Evolutionary conservation across 2,888 invertebrate genomes (phyloP).

Genomic region (Gortyna flavago): DNA sequence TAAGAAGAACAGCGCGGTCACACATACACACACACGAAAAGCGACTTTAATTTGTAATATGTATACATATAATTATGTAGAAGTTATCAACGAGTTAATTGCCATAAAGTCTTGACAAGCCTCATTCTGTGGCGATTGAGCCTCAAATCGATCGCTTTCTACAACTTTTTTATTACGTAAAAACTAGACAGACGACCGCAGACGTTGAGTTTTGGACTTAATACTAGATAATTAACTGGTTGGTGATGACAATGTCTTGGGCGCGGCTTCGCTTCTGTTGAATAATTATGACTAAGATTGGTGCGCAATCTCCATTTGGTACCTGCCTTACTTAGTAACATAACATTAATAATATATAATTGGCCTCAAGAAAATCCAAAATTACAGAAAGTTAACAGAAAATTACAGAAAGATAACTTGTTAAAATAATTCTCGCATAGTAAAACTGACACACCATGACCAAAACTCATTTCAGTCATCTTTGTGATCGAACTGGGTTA

Average conservation of each 20-base stretch:
- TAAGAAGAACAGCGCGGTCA: no score
- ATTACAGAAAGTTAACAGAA: no score
- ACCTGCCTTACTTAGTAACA: no score
- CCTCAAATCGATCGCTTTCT: slow-evolving; percentile 51
- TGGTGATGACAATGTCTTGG: background rate
- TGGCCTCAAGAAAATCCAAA: no score
- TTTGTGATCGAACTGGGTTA: background rate
- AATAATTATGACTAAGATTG: no score
- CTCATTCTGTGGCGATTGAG: slow-evolving; percentile 24
- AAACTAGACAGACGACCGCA: slow-evolving; percentile 53
- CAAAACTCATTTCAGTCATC: background rate
- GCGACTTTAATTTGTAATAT: background rate
- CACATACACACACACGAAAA: background rate
- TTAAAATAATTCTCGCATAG: background rate
- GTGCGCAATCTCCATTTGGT: no score
- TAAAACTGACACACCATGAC: background rate
- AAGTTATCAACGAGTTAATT: slow-evolving; percentile 31
- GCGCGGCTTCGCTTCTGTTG: slow-evolving; percentile 1
- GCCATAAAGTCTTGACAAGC: slow-evolving; percentile 33
- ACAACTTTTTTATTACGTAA: slow-evolving; percentile 61
- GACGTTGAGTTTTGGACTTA: slow-evolving; percentile 22
- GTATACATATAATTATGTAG: background rate
- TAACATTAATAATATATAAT: no score
- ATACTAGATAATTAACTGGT: slow-evolving; percentile 42
- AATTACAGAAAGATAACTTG: no score